phyloP scores from a whole-genome alignment of 2,113 vertebrate genomes.

The Bettongia penicillata region DNA sequence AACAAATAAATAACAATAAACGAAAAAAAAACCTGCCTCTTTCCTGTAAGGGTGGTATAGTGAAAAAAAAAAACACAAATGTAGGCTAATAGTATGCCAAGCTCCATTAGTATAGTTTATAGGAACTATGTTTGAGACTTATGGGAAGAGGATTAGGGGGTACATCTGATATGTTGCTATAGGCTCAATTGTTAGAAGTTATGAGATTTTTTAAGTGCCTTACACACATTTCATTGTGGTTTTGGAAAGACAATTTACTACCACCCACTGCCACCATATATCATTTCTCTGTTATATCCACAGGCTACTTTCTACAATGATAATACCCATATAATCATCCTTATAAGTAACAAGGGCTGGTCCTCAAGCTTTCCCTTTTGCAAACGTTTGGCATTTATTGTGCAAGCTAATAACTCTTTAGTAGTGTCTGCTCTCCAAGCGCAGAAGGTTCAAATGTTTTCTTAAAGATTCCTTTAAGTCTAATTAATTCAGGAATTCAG shows the following conservation, averaged over 20 bases:
- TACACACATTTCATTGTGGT: background rate
- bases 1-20: background rate
- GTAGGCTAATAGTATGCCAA: background rate
- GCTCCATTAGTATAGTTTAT: background rate
- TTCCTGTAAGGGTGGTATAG: slow-evolving; percentile 27
- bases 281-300: background rate
- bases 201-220: background rate
- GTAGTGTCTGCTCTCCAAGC: background rate
- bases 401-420: background rate
- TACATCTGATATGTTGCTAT: background rate
- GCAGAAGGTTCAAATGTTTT: background rate
- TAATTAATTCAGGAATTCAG: background rate
- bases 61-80: slow-evolving; percentile 10
- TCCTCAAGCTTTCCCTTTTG: slow-evolving; percentile 7
- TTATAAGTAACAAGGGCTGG: background rate
- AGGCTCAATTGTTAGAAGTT: too few species aligned
- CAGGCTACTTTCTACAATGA: background rate
- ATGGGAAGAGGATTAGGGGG: background rate
- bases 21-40: background rate
- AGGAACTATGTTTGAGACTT: background rate
- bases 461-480: background rate
- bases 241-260: background rate
- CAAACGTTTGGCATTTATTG: slow-evolving; percentile 37
- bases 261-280: background rate
- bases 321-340: background rate